A percentile compares a stretch with the other conserved stretches of the same genome.
These are phyloP conservation scores for Hemicentrotus pulcherrimus DNA, from an alignment of 35 echinoderm and acorn worm genomes.

Conservation along the genomic window DNA sequence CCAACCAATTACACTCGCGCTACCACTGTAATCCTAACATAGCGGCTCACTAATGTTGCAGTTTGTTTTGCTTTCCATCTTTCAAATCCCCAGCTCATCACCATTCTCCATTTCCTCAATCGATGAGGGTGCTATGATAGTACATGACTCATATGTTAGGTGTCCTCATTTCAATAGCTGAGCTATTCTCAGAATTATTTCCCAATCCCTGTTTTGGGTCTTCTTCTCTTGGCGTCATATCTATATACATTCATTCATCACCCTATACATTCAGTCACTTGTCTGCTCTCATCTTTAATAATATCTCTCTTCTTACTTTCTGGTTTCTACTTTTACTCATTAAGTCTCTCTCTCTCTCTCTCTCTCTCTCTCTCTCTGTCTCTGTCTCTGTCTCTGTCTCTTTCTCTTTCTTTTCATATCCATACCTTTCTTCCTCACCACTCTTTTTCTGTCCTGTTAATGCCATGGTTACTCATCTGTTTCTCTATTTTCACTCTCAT, in stretches of 20 bases:
- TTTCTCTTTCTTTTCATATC: too few relatives aligned
- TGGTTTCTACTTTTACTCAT: background rate
- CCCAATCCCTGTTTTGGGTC: background rate
- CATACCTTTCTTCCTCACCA: too few relatives aligned
- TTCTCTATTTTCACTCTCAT: too few relatives aligned
- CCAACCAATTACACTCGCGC: background rate
- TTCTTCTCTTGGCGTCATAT: background rate
- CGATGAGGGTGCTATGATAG: background rate
- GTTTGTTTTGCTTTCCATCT: background rate
- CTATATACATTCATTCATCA: constrained; percentile 14
- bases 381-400: background rate
- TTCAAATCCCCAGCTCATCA: background rate
- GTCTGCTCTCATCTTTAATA: background rate
- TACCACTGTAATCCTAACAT: background rate
- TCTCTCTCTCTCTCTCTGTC: background rate
- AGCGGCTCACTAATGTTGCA: background rate
- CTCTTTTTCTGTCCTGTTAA: too few relatives aligned
- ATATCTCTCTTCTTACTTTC: background rate
- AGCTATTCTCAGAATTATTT: background rate
- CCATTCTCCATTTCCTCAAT: background rate
- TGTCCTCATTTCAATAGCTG: background rate
- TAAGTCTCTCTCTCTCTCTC: background rate
- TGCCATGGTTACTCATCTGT: too few relatives aligned
- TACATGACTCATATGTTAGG: background rate
- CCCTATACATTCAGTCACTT: background rate